Base-by-base conservation (phyloP, 2,888 invertebrate genomes). In the Norana najaformis region DNA sequence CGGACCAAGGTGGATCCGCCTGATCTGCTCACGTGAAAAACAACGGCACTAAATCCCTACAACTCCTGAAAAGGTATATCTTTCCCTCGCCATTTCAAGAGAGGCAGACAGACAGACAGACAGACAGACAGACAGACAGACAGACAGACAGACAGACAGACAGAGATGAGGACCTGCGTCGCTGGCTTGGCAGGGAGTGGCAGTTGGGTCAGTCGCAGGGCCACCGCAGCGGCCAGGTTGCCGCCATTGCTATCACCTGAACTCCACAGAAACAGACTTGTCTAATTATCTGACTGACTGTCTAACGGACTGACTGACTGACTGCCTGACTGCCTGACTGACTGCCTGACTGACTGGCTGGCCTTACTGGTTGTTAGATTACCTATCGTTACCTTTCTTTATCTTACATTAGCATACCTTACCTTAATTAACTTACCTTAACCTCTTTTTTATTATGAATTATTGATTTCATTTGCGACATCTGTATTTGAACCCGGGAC, bases 161-260 rank as follows among this genome's bases (percentile, higher is more conserved):
- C 53, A 53, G 53, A 85, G 85, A 85, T 85, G 85, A 85, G 85
- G 18, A 85, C 85, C 37, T 85, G 36, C 18, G 85, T 1, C 36
- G 14, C 23, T 37, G 85, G 85, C 8, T 37, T 35, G 20, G 23
- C 35, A 18, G 85, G 85, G 85, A 37, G 36, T 8, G 35, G 18
- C 37, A 36, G 85, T 18, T 35, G 37, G 35, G 85, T 36, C 85
- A 85, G 85, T 85, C 85, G 85, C 37, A 85, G 18, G 23, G 36
- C 18, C 85, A 36, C 36, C 5, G 85, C 36, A 1, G 85, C 36
- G 1, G 85, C 85, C 36, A 85, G 85, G 23, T 85, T 85, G 23
- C 85, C 85, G 13, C 85, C 85, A 23, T 34, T 35, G 85, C 85
- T 85, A 35, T 85, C 85, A 37, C 85, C 85, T 85, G 11, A 36